These are phyloP conservation scores for Dorcus hopei DNA, from an alignment of 2,888 invertebrate genomes.

Conservation along the genomic window DNA sequence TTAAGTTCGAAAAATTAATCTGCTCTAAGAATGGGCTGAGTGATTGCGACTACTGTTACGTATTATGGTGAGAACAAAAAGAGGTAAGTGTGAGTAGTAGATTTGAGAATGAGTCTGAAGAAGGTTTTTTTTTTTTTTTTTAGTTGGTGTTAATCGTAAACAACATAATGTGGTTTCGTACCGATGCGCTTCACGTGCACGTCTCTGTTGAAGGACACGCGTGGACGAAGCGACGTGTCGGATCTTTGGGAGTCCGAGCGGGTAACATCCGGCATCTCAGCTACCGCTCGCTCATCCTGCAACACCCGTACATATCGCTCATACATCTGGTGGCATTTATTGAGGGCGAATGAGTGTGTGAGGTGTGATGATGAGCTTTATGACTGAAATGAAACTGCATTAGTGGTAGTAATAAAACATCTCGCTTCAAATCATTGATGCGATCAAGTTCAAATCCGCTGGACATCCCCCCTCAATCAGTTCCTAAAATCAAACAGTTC, in stretches of 20 bases:
- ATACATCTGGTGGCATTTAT: slow-evolving; percentile 4
- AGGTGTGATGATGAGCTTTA: too few relatives aligned
- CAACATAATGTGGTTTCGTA: slow-evolving; percentile 41
- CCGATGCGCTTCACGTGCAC: slow-evolving; percentile 88
- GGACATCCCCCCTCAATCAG: too few relatives aligned
- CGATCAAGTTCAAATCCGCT: too few relatives aligned
- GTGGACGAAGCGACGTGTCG: slow-evolving; percentile 56
- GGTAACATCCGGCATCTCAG: slow-evolving; percentile 56
- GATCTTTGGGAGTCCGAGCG: slow-evolving; percentile 55
- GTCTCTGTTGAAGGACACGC: slow-evolving; percentile 86
- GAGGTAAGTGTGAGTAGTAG: too few relatives aligned
- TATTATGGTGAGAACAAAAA: not conserved
- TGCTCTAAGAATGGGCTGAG: too few relatives aligned
- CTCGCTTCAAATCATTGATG: too few relatives aligned
- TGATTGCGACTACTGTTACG: too few relatives aligned
- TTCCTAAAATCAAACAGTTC: too few relatives aligned
- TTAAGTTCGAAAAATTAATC: too few relatives aligned
- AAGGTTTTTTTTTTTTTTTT: not conserved
- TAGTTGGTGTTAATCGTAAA: not conserved
- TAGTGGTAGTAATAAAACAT: too few relatives aligned
- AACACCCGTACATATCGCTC: slow-evolving; percentile 33
- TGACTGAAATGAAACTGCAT: too few relatives aligned
- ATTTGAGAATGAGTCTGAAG: not conserved
- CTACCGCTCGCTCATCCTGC: slow-evolving; percentile 41
- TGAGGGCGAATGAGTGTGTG: too few relatives aligned